phyloP scores from a whole-genome alignment of 2,888 invertebrate genomes.

The Caenorhabditis zanzibari region DNA sequence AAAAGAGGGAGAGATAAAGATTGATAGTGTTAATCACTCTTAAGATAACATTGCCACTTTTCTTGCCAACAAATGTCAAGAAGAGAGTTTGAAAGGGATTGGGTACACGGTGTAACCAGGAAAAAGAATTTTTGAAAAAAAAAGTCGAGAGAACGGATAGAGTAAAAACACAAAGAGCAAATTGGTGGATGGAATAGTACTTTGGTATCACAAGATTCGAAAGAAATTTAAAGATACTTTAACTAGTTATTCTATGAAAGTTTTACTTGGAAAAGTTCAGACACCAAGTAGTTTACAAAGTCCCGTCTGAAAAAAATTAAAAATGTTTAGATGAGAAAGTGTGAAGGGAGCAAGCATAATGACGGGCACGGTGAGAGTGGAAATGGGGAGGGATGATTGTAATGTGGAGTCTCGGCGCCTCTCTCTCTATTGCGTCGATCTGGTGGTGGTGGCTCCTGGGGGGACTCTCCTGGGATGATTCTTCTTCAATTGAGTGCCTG shows the following conservation, averaged over 20 bases:
- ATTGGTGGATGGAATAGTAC: no score
- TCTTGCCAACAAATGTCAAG: constrained; percentile 56
- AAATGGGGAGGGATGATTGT: constrained; percentile 56
- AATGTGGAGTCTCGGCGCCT: constrained; percentile 63
- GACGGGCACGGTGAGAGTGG: constrained; percentile 53
- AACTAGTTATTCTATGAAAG: constrained; percentile 4
- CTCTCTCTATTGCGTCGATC: constrained; percentile 22
- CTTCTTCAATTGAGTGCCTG: constrained; percentile 52
- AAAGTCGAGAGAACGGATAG: constrained; percentile 18
- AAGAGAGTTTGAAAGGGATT: constrained; percentile 7
- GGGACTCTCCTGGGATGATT: constrained; percentile 19
- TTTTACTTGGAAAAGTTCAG: neutral
- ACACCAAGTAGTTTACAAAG: constrained; percentile 2
- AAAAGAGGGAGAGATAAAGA: constrained; percentile 42
- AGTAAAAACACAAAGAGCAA: neutral
- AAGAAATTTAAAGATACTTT: no score
- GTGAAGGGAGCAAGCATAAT: constrained; percentile 66
- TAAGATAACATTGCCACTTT: constrained; percentile 68
- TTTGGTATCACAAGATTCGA: no score
- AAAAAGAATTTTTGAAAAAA: constrained; percentile 16
- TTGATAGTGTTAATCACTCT: constrained; percentile 66
- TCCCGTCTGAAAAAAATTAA: constrained; percentile 33
- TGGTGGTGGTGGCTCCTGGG: constrained; percentile 21
- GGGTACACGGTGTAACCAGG: constrained; percentile 39
- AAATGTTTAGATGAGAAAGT: constrained; percentile 61